A percentile compares a stretch with the other conserved stretches of the same genome.
Evolutionary conservation across 2,888 invertebrate genomes (phyloP).

Genomic region (Taphrorychus bicolor): DNA sequence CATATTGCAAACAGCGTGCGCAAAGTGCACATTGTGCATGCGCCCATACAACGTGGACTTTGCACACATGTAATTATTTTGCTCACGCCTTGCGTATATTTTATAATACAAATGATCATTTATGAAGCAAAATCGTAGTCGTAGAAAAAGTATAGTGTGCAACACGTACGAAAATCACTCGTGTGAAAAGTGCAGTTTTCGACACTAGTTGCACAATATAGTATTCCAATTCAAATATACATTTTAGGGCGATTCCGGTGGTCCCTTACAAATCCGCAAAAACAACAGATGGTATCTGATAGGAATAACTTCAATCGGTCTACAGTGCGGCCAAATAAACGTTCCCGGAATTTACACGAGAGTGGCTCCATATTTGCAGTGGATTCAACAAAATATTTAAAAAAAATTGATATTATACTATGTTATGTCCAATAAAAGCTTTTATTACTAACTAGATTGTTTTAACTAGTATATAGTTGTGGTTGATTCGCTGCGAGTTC

Average conservation of each 20-base stretch:
- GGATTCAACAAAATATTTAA: constrained; percentile 47
- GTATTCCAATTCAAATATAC: background rate
- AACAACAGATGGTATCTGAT: constrained; percentile 45
- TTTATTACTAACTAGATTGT: background rate
- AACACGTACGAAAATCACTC: too few relatives aligned
- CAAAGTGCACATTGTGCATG: too few relatives aligned
- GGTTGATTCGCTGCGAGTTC: background rate
- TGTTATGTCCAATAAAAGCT: background rate
- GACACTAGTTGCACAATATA: background rate
- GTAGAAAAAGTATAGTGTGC: too few relatives aligned
- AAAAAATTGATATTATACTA: constrained; percentile 30
- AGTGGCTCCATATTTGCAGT: constrained; percentile 46
- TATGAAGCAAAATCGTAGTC: too few relatives aligned
- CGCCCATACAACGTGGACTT: too few relatives aligned
- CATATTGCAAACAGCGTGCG: too few relatives aligned
- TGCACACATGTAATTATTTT: too few relatives aligned
- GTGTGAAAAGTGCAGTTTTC: too few relatives aligned
- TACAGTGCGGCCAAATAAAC: constrained; percentile 46
- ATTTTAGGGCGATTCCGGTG: constrained; percentile 51
- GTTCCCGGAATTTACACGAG: constrained; percentile 49
- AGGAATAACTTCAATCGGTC: constrained; percentile 50
- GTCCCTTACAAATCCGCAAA: constrained; percentile 48
- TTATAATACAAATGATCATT: too few relatives aligned
- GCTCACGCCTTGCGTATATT: too few relatives aligned
- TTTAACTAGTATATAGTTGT: background rate